These are phyloP conservation scores for Aurelia sp. DNA, from an alignment of 30 jellyfish, hydroid and myxozoan species.

Conservation along the genomic window DNA sequence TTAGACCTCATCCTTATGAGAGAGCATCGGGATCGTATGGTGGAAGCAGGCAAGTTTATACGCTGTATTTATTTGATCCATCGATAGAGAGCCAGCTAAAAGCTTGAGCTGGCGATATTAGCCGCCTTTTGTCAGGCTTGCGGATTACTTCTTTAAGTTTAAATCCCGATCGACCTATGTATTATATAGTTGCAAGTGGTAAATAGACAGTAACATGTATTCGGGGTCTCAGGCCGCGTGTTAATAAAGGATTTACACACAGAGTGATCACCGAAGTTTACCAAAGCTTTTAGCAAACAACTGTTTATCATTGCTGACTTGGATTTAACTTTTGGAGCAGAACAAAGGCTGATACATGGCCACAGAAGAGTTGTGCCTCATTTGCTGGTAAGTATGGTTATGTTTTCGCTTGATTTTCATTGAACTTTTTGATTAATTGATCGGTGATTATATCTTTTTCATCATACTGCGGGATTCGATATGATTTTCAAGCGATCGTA, in stretches of 20 bases:
- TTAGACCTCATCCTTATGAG: conserved; percentile 94
- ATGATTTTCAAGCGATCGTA: neutral
- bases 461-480: neutral
- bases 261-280: neutral
- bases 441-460: too few relatives aligned
- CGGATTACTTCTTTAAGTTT: conserved; percentile 56
- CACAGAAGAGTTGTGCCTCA: conserved; percentile 87
- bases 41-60: conserved; percentile 74
- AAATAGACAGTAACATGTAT: conserved; percentile 7
- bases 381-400: conserved; percentile 80
- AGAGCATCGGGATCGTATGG: conserved; percentile 49
- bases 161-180: conserved; percentile 51
- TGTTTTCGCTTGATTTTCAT: neutral
- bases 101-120: conserved; percentile 14
- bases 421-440: too few relatives aligned
- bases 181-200: conserved; percentile 33
- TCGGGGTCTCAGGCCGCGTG: neutral
- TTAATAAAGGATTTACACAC: conserved; percentile 4
- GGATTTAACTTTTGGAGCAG: conserved; percentile 8
- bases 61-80: too few relatives aligned
- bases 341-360: conserved; percentile 73
- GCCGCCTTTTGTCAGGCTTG: conserved; percentile 21
- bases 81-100: neutral
- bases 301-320: conserved; percentile 26
- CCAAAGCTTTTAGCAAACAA: conserved; percentile 23